Conservation (phyloP, 2,888 invertebrate species). For the Chloroclysta siterata region DNA sequence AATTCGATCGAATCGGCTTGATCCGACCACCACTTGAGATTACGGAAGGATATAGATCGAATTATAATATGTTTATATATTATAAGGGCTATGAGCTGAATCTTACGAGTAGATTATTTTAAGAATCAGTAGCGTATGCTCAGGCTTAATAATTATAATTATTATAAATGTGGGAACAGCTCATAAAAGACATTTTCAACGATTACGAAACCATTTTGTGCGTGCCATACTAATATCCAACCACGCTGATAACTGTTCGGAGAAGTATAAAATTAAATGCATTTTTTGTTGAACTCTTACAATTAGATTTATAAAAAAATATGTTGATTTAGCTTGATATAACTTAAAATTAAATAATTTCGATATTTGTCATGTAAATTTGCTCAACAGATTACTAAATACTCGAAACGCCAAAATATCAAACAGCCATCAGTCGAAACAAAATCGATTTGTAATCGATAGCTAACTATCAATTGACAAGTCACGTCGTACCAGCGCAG, state of each 20-base stretch:
- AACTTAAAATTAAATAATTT: too few species aligned
- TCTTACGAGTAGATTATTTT: conserved; percentile 1
- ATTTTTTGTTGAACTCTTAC: too few species aligned
- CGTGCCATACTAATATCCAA: conserved; percentile 24
- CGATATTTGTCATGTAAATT: neutral
- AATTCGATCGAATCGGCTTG: conserved; percentile 51
- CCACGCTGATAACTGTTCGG: neutral
- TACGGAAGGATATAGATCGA: conserved; percentile 50
- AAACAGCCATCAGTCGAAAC: conserved; percentile 29
- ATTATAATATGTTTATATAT: conserved; percentile 24
- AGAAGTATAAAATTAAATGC: too few species aligned
- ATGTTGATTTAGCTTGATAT: too few species aligned
- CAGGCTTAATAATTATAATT: too few species aligned
- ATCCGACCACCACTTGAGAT: conserved; percentile 57
- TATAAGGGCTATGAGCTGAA: conserved; percentile 37
- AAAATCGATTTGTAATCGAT: conserved; percentile 36
- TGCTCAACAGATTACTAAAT: neutral
- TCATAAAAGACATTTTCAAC: conserved; percentile 15
- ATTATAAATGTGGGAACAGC: conserved; percentile 34
- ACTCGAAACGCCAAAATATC: neutral
- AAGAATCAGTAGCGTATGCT: neutral
- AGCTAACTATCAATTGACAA: conserved; percentile 32
- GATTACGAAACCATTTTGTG: conserved; percentile 21
- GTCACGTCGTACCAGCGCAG: conserved; percentile 29
- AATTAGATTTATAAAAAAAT: too few species aligned